phyloP scores from a whole-genome alignment of 2,888 invertebrate genomes.

The Biston betularia region DNA sequence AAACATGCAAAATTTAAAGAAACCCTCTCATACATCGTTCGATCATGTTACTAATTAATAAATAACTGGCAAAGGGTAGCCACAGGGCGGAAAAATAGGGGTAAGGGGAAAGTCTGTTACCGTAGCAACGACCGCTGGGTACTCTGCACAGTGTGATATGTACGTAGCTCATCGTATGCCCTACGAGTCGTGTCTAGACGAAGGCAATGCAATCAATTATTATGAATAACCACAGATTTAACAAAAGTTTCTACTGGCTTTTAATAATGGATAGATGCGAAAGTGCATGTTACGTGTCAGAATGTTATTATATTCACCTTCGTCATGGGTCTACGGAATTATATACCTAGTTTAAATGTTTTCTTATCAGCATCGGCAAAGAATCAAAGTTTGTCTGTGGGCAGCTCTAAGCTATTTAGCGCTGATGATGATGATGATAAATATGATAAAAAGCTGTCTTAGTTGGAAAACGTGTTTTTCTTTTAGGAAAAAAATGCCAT shows the following conservation, averaged over 20 bases:
- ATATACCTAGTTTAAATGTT: no score
- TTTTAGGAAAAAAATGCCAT: not conserved
- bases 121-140: constrained; percentile 33
- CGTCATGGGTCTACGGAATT: not conserved
- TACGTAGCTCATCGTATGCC: constrained; percentile 21
- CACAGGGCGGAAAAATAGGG: constrained; percentile 15
- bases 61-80: constrained; percentile 8
- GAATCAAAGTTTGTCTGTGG: not conserved
- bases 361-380: not conserved
- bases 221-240: not conserved
- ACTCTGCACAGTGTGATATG: constrained; percentile 2
- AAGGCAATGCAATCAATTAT: constrained; percentile 20
- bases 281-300: not conserved
- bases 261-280: not conserved
- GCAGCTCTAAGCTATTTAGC: not conserved
- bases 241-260: not conserved
- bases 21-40: not conserved
- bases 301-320: not conserved
- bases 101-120: constrained; percentile 37
- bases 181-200: constrained; percentile 32
- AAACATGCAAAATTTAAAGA: not conserved
- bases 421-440: not conserved
- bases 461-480: no score
- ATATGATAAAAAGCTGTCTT: no score
- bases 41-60: not conserved